Conservation (phyloP, 2,888 invertebrate species). For the Subacronicta megacephala region DNA sequence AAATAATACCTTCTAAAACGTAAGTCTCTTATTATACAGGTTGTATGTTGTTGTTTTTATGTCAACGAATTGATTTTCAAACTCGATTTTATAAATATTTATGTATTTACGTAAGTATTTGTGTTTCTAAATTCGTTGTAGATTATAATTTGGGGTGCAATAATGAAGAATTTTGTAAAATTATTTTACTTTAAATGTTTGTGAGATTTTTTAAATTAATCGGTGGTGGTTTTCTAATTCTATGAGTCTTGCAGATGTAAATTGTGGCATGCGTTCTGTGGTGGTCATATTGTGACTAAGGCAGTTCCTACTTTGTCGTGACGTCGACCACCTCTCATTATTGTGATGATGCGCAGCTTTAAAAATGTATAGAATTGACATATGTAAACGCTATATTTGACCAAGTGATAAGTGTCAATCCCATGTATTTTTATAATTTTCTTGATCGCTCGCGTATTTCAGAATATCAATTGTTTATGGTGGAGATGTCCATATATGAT, state of each 20-base stretch:
- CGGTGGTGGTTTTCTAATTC: not conserved
- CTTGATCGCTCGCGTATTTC: too few relatives aligned
- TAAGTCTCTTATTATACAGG: too few relatives aligned
- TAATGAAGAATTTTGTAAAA: not conserved
- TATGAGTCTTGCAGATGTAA: not conserved
- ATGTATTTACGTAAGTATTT: not conserved
- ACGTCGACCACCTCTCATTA: not conserved
- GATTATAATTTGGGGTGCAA: not conserved
- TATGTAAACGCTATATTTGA: too few relatives aligned
- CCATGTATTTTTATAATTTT: too few relatives aligned
- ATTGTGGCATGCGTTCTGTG: constrained; percentile 2
- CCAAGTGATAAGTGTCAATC: not conserved
- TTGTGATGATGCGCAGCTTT: too few relatives aligned
- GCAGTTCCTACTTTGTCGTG: not conserved
- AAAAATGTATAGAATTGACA: too few relatives aligned
- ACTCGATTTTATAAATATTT: too few relatives aligned
- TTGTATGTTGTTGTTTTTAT: too few relatives aligned
- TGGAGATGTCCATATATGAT: too few relatives aligned
- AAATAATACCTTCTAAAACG: too few relatives aligned
- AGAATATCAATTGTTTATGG: too few relatives aligned
- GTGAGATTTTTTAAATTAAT: not conserved
- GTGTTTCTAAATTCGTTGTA: not conserved
- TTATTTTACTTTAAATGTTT: not conserved
- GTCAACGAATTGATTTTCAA: too few relatives aligned
- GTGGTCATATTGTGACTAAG: constrained; percentile 21